Evolutionary conservation across 92 coral and sea anemone genomes (phyloP).

Genomic region (Parazoanthus atlanticus): DNA sequence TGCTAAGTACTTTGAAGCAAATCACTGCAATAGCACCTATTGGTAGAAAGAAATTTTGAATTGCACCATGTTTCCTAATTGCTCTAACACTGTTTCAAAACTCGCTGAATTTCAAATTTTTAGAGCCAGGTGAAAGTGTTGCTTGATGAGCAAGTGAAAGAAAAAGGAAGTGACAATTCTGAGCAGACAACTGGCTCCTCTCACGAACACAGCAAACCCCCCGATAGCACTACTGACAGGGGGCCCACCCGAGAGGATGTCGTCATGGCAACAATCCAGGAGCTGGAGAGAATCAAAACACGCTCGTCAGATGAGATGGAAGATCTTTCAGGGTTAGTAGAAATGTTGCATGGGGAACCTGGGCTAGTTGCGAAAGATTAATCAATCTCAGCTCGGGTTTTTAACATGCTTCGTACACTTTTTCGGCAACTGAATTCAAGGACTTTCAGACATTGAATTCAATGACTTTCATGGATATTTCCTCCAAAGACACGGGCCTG

Average conservation of each 20-base stretch:
- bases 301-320: constrained; percentile 35
- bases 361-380: no score
- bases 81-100: no score
- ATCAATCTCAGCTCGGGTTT: no score
- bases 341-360: not conserved
- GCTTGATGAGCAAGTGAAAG: constrained; percentile 49
- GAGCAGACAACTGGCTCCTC: not conserved
- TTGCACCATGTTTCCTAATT: no score
- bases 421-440: no score
- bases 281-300: constrained; percentile 77
- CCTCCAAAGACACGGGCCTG: no score
- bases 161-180: not conserved
- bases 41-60: no score
- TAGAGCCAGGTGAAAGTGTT: constrained; percentile 55
- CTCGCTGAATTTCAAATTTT: not conserved
- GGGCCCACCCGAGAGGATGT: constrained; percentile 84
- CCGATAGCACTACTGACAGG: constrained; percentile 15
- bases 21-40: no score
- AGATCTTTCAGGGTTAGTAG: constrained; percentile 48
- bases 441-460: no score
- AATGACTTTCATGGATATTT: no score
- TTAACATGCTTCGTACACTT: no score
- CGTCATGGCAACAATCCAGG: constrained; percentile 77
- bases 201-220: not conserved
- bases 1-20: no score